Base-by-base conservation (phyloP, 2,888 invertebrate genomes). In the Drosophila kuntzei region DNA sequence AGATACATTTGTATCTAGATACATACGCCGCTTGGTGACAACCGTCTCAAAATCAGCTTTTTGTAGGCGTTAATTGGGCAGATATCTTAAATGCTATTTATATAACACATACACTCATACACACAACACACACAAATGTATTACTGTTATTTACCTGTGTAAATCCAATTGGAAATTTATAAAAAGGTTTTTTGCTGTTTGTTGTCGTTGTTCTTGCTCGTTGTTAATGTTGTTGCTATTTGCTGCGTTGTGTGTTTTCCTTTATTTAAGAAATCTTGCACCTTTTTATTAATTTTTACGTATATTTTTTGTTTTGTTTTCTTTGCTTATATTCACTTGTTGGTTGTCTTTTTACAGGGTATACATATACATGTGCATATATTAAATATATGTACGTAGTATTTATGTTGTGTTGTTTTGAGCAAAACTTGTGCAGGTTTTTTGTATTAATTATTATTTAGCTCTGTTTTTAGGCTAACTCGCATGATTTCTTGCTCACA, bases 381-480 rank as follows among this genome's bases (percentile, higher is more conserved):
- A 63, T 67, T 65, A 47, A 29, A 18, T 47, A 18, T 12, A 49
- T 34, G 39, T 59, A 49, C 49, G 39, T 59, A 50, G 39, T 61
- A 57, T 57, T 58, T 54, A 32, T 68, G 41, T 64, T 61, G 34
- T 46, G 46, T 63, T 71, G 49, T 82, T 73, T 77, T 83, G 64
- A 84, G 79, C 87, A 77, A 75, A 83, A 86, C 71, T 83, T 87
- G 70, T 79, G 76, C 76, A 60, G 64, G 51, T 78, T 78, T 70
- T 51, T 29, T 64, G 43, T 51, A 55, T 73, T 68, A 75, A 70
- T 65, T 67, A 63, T 63, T 59, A 58, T 64, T 61, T 59, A 61
- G 43, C 62, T 76, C 41, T 51, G 74, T 77, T 66, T 76, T 63
- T 58, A 61, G 65, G 61, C 55, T 63, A 64, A 63, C 58, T 66